phyloP scores from a whole-genome alignment of 2,888 invertebrate species.

The Chaetoderma sp. region DNA sequence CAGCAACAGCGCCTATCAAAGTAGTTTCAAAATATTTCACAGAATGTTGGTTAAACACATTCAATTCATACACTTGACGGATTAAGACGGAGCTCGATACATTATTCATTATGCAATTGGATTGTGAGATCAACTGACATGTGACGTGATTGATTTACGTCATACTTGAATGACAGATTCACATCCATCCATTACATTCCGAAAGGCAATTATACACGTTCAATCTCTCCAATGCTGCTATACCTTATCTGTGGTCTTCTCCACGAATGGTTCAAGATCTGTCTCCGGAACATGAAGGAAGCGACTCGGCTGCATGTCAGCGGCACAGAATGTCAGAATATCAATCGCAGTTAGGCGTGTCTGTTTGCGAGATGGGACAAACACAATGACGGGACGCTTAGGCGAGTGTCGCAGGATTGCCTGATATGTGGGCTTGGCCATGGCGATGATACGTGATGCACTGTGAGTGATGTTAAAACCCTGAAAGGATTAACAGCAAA shows the following conservation, averaged over 20 bases:
- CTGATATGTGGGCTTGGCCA: slow-evolving; percentile 98
- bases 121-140: no score
- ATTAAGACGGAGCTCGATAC: no score
- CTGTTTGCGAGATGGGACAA: slow-evolving; percentile 81
- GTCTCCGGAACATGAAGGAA: slow-evolving; percentile 86
- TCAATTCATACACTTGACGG: no score
- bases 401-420: slow-evolving; percentile 78
- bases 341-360: slow-evolving; percentile 96
- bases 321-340: slow-evolving; percentile 91
- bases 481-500: slow-evolving; percentile 69
- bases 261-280: slow-evolving; percentile 89
- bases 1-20: no score
- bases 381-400: slow-evolving; percentile 66
- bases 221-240: no score
- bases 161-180: no score
- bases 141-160: no score
- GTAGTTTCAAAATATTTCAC: no score
- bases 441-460: slow-evolving; percentile 93
- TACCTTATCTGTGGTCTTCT: slow-evolving; percentile 88
- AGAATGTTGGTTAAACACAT: no score
- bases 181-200: no score
- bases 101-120: no score
- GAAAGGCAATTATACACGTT: no score
- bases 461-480: slow-evolving; percentile 99
- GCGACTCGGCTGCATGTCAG: slow-evolving; percentile 85